These are phyloP conservation scores for Lysandra coridon DNA, from an alignment of 2,888 invertebrate species.

Conservation along the genomic window DNA sequence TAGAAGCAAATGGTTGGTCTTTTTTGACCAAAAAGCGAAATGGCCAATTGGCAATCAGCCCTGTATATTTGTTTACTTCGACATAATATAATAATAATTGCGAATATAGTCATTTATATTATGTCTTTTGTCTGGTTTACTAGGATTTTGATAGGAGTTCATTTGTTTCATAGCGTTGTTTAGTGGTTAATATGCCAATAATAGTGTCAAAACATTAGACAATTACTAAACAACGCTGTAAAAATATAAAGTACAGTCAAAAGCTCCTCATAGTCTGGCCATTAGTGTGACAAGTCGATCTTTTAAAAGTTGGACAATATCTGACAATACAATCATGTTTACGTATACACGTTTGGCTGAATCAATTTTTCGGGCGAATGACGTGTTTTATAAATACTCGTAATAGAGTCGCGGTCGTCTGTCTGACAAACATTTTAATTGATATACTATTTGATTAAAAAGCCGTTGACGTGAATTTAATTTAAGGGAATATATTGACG, in stretches of 20 bases:
- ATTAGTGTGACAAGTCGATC: neutral
- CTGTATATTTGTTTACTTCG: too few relatives aligned
- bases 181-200: too few relatives aligned
- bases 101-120: too few relatives aligned
- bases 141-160: too few relatives aligned
- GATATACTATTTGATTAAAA: conserved; percentile 20
- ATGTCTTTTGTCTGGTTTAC: too few relatives aligned
- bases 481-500: neutral
- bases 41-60: too few relatives aligned
- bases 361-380: neutral
- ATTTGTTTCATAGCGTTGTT: too few relatives aligned
- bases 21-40: too few relatives aligned
- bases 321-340: neutral
- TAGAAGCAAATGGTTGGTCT: too few relatives aligned
- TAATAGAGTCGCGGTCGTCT: neutral
- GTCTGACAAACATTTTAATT: conserved; percentile 7
- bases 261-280: neutral
- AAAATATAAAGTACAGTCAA: neutral
- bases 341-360: neutral
- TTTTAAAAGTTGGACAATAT: neutral
- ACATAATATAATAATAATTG: too few relatives aligned
- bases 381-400: neutral
- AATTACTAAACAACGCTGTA: too few relatives aligned
- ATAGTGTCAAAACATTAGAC: too few relatives aligned
- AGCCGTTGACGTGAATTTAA: neutral